phyloP scores from a whole-genome alignment of 2,888 invertebrate species.

The Koerneria pararmatus region DNA sequence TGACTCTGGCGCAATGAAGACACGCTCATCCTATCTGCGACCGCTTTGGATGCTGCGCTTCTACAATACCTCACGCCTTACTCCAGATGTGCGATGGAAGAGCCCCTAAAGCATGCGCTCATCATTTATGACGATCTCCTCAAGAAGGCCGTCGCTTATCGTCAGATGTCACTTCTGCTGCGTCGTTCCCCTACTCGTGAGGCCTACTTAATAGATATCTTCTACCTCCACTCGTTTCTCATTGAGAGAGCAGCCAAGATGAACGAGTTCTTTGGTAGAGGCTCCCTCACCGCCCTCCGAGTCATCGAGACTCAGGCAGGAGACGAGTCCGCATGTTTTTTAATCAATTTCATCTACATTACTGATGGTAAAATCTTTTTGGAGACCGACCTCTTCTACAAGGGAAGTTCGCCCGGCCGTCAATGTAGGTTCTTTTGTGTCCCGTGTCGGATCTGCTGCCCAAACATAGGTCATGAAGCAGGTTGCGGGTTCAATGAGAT shows the following conservation, averaged over 20 bases:
- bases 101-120: conserved; percentile 95
- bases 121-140: conserved; percentile 99
- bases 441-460: conserved; percentile 97
- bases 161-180: conserved; percentile 96
- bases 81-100: conserved; percentile 99
- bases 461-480: conserved; percentile 99
- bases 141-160: conserved; percentile 93
- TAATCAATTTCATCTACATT: conserved; percentile 99
- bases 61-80: conserved; percentile 98
- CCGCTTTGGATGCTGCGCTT: conserved; percentile 99
- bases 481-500: conserved; percentile 99
- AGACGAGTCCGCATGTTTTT: conserved; percentile 99
- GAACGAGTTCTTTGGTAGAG: conserved; percentile 91
- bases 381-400: conserved; percentile 79
- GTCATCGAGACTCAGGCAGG: conserved; percentile 99
- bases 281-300: conserved; percentile 93
- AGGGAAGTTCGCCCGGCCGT: conserved; percentile 98
- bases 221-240: conserved; percentile 93
- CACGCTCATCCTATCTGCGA: conserved; percentile 94
- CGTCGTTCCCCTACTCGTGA: conserved; percentile 99
- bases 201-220: conserved; percentile 99
- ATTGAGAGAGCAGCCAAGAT: conserved; percentile 98
- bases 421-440: conserved; percentile 98
- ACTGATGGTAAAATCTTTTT: conserved; percentile 99
- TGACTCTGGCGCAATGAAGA: conserved; percentile 83